Evolutionary conservation across 2,797 vertebrate genomes (phyloP).

Genomic region (Urocyon cinereoargenteus): DNA sequence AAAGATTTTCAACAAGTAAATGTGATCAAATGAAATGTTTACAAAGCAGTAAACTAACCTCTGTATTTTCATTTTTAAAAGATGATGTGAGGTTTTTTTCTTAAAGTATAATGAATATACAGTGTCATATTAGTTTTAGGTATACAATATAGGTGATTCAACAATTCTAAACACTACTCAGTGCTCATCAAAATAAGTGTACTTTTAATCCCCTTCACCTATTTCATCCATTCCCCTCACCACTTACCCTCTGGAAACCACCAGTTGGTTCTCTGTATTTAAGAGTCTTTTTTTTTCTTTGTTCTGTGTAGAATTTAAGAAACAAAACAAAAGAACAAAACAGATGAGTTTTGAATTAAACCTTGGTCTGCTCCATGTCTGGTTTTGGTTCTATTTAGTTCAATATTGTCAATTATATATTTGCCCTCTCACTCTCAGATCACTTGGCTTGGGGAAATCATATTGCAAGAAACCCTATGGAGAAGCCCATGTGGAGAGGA

Average conservation of each 20-base stretch:
- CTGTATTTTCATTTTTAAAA: slow-evolving; percentile 8
- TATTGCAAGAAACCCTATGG: neutral
- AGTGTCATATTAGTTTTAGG: neutral
- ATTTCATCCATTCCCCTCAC: neutral
- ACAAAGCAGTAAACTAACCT: neutral
- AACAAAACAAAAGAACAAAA: neutral
- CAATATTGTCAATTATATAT: neutral
- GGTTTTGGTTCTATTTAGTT: neutral
- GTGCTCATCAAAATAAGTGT: neutral
- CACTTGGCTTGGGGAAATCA: neutral
- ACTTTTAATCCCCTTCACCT: neutral
- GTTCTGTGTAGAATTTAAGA: neutral
- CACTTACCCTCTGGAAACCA: neutral
- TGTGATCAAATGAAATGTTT: slow-evolving; percentile 29
- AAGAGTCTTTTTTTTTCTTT: neutral
- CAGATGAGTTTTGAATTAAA: neutral
- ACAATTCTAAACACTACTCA: neutral
- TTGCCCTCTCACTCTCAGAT: neutral
- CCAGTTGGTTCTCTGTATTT: neutral
- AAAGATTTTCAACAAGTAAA: neutral
- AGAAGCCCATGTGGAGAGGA: neutral
- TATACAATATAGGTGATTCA: neutral
- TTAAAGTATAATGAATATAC: neutral
- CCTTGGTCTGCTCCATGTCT: neutral
- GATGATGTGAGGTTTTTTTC: neutral